Conservation (phyloP, 2,797 vertebrate species). For the Pipistrellus kuhlii region DNA sequence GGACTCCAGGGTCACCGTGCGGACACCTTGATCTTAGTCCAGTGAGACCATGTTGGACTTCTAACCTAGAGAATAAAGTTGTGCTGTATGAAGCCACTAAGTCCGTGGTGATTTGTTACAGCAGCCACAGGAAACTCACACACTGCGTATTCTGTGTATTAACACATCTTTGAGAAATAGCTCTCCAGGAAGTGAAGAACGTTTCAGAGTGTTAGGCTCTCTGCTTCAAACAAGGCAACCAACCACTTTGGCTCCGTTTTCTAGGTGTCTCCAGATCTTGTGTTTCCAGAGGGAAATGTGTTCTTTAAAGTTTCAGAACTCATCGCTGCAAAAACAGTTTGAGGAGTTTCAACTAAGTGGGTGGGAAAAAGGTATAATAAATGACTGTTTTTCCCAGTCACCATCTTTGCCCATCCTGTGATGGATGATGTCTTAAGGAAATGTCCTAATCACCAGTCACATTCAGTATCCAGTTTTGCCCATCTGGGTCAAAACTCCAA, state of each 20-base stretch:
- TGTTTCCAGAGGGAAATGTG: conserved; percentile 10
- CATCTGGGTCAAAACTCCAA: background rate
- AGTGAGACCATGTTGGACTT: background rate
- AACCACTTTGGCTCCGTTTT: background rate
- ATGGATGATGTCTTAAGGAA: background rate
- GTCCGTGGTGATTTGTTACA: background rate
- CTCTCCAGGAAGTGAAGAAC: background rate
- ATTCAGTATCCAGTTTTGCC: background rate
- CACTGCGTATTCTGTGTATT: background rate
- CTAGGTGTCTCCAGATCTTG: background rate
- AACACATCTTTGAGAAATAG: background rate
- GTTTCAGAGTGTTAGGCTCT: background rate
- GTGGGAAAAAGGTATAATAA: background rate
- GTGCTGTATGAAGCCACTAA: background rate
- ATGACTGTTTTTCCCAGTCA: background rate
- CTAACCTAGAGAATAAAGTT: background rate
- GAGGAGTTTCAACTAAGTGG: background rate
- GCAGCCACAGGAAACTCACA: background rate
- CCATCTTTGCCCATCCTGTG: background rate
- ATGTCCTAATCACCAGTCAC: background rate
- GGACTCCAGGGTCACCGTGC: background rate
- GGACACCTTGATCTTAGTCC: background rate
- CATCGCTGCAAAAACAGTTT: background rate
- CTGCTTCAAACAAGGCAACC: background rate
- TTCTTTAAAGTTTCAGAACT: background rate